These are phyloP conservation scores for Speoplatyrhinus poulsoni DNA, from an alignment of 2,113 vertebrate species.

Conservation along the genomic window DNA sequence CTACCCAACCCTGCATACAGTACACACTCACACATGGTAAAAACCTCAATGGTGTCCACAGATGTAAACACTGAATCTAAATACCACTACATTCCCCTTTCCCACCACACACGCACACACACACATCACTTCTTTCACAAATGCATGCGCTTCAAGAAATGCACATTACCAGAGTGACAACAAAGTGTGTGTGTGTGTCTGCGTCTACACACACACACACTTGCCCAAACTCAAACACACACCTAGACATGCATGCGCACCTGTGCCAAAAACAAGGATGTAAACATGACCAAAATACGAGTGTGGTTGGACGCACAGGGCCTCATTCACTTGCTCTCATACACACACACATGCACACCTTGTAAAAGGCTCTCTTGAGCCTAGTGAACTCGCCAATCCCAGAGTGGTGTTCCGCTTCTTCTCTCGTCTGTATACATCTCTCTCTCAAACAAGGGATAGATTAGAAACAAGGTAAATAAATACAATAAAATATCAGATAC, in stretches of 20 bases:
- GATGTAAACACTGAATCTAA: too few relatives aligned
- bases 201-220: slow-evolving; percentile 12
- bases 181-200: not conserved
- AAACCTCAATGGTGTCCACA: too few relatives aligned
- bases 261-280: slow-evolving; percentile 63
- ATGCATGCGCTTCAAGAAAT: not conserved
- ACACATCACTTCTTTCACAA: not conserved
- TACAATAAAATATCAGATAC: too few relatives aligned
- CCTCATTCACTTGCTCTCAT: not conserved
- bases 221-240: slow-evolving; percentile 40
- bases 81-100: too few relatives aligned
- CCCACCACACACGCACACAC: too few relatives aligned
- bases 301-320: slow-evolving; percentile 61
- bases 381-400: slow-evolving; percentile 52
- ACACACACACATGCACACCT: slow-evolving; percentile 41
- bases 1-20: too few relatives aligned
- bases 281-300: slow-evolving; percentile 69
- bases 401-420: slow-evolving; percentile 26
- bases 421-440: not conserved
- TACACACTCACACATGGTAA: too few relatives aligned
- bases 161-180: not conserved
- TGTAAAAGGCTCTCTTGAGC: slow-evolving; percentile 51
- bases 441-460: not conserved
- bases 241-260: not conserved
- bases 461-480: too few relatives aligned